phyloP scores from a whole-genome alignment of 2,797 vertebrate species.

The Orientallactaga sibirica region DNA sequence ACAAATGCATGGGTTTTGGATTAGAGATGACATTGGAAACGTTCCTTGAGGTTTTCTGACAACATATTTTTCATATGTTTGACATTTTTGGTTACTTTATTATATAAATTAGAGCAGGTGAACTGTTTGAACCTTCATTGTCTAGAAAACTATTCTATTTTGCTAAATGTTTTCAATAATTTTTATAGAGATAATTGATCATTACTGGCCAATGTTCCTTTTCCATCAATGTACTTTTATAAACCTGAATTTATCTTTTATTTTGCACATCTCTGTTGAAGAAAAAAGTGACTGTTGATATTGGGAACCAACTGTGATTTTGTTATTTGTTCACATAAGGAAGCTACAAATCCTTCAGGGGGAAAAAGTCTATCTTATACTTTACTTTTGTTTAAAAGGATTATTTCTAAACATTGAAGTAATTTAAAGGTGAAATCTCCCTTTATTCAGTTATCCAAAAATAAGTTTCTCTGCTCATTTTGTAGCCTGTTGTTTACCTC shows the following conservation, averaged over 20 bases:
- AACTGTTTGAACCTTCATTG: not conserved
- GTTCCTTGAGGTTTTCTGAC: not conserved
- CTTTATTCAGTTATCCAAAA: not conserved
- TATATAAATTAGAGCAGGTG: not conserved
- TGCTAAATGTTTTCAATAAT: not conserved
- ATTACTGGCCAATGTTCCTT: not conserved
- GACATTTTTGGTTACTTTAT: not conserved
- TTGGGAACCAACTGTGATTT: constrained; percentile 3
- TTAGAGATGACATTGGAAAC: not conserved
- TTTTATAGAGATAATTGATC: not conserved
- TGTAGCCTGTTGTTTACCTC: not conserved
- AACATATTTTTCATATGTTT: not conserved
- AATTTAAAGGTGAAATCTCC: not conserved
- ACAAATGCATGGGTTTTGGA: not conserved
- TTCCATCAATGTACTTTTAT: not conserved
- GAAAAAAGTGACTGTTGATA: not conserved
- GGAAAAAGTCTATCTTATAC: not conserved
- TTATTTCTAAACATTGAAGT: not conserved
- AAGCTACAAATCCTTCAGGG: not conserved
- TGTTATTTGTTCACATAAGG: not conserved
- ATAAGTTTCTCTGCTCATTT: not conserved
- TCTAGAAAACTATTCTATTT: not conserved
- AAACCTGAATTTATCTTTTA: not conserved
- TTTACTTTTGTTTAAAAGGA: not conserved
- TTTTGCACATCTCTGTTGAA: not conserved